Base-by-base conservation (phyloP, 2,888 invertebrate genomes). In the Cheilosia pagana region DNA sequence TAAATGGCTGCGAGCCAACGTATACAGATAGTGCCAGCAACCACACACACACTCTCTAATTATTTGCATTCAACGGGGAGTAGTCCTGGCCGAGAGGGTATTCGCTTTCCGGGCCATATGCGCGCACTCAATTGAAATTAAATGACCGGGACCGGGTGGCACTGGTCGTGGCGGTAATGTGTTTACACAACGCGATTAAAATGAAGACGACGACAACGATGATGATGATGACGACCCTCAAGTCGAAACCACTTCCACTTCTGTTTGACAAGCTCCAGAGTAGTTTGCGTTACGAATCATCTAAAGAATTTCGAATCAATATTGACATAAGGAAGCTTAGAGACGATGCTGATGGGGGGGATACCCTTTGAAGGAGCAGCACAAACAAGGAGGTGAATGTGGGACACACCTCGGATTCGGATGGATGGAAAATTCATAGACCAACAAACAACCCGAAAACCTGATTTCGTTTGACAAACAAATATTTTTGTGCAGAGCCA, bases 401-500 rank as follows among this genome's bases (percentile, higher is more conserved):
- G 45, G 68, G 74, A 74, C 74, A 78, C 68, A 78, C 78, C 74
- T 75, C 59, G 52, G 21, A 50, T 50, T 50, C 28, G 39, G 71
- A 43, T 43, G 82, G 82, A 63, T 83, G 74, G 74, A 74, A 74
- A 79, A 79, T 79, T 70, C 74, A 45, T 68, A 83, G 74, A 83
- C 63, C 78, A 78, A 83, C 78, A 78, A 74, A 83, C 74, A 79
- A 75, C 41, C 78, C 74, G 70, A 74, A 81, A 76, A 71, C 75
- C 81, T 67, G 85, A 85, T 81, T 85, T 85, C 85, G 60, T 85
- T 85, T 85, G 71, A 85, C 81, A 85, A 85, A 85, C 85, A 85
- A 74, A 76, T 75, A 71, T 71, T 75, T 50, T 82, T 81, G 63
- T 76, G 68, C 75, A 55, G 16, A 59, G 31, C 45, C 45, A 63